phyloP scores from a whole-genome alignment of 2,888 invertebrate species.

The Caradrina clavipalpis region DNA sequence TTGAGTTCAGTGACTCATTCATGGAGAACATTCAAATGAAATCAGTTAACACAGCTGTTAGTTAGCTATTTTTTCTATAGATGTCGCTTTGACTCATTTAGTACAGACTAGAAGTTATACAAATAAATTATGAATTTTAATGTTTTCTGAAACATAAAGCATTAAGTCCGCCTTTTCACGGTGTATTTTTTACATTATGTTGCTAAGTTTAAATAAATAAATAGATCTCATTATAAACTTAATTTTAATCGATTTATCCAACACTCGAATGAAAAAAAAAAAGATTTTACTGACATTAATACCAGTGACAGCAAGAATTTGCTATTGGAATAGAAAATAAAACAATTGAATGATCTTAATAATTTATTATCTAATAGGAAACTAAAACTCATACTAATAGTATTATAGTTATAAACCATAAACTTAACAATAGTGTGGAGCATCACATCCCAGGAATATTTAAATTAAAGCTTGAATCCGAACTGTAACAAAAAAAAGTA shows the following conservation, averaged over 20 bases:
- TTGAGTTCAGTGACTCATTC: background rate
- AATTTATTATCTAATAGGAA: slow-evolving; percentile 22
- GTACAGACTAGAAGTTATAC: no score
- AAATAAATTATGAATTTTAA: no score
- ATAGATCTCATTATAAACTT: no score
- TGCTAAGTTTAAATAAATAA: no score
- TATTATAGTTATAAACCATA: background rate
- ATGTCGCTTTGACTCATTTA: slow-evolving; percentile 33
- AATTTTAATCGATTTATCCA: no score
- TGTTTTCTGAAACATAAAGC: no score
- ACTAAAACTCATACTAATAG: background rate
- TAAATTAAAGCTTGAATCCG: slow-evolving; percentile 78
- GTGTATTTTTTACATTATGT: no score
- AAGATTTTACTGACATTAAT: no score
- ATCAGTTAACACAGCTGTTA: slow-evolving; percentile 3
- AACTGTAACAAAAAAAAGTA: slow-evolving; percentile 73
- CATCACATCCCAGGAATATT: slow-evolving; percentile 53
- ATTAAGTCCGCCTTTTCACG: no score
- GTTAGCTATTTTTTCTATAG: slow-evolving; percentile 5
- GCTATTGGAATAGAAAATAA: slow-evolving; percentile 1
- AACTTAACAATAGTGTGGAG: slow-evolving; percentile 58
- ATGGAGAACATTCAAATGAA: background rate
- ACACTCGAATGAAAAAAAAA: no score
- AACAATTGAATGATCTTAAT: background rate
- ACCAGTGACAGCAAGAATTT: background rate